These are phyloP conservation scores for Amphiprion percula DNA, from an alignment of 2,113 vertebrate species.

Conservation along the genomic window DNA sequence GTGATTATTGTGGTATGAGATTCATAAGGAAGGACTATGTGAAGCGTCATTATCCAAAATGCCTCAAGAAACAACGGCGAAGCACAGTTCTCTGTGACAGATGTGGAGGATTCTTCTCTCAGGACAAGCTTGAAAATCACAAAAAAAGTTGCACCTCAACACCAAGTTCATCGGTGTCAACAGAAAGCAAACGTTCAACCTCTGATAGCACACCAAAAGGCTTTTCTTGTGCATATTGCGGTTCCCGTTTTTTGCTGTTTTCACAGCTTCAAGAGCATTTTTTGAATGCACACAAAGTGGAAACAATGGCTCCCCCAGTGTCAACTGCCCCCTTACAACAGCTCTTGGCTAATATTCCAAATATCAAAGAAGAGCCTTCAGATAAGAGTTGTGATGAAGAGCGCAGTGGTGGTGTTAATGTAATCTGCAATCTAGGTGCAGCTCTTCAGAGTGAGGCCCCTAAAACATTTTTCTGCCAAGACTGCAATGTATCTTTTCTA, in stretches of 20 bases:
- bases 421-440: constrained; percentile 30
- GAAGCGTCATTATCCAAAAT: constrained; percentile 79
- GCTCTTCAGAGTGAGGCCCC: constrained; percentile 4
- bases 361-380: constrained; percentile 77
- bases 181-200: constrained; percentile 18
- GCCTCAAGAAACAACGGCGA: constrained; percentile 43
- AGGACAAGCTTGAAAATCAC: constrained; percentile 61
- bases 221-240: constrained; percentile 85
- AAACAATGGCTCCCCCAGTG: constrained; percentile 53
- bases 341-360: constrained; percentile 63
- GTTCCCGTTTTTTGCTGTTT: constrained; percentile 82
- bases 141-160: constrained; percentile 54
- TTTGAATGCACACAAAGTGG: constrained; percentile 76
- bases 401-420: constrained; percentile 22
- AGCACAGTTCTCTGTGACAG: constrained; percentile 69
- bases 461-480: constrained; percentile 65
- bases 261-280: constrained; percentile 86
- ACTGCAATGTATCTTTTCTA: constrained; percentile 71
- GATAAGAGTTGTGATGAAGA: constrained; percentile 54
- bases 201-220: constrained; percentile 59
- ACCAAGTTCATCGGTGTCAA: constrained; percentile 21
- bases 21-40: constrained; percentile 85
- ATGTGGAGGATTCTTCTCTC: constrained; percentile 76
- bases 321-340: constrained; percentile 68
- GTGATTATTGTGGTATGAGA: constrained; percentile 78